Evolutionary conservation across 2,113 vertebrate species (phyloP), one percentile per base, ranked within the genome.

Genomic region (Engraulis encrasicolus): DNA sequence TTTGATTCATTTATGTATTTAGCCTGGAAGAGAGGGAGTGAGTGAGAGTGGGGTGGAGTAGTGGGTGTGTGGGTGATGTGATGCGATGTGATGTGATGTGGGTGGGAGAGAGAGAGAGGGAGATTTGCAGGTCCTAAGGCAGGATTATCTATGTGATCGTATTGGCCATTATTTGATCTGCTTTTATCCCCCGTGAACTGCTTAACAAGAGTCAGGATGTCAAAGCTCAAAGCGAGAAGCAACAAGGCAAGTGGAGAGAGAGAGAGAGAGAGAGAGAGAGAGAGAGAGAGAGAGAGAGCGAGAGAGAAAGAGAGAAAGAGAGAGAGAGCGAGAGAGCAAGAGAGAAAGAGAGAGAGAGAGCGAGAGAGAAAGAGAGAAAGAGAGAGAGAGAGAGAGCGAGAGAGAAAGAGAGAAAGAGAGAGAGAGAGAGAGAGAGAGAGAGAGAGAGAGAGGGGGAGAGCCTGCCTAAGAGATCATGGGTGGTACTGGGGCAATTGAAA

Each of bases 61-160:
- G 40, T 45, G 40, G 40, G 40, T 45, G 40, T 3, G 40, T 45
- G 40, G 40, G 40, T 45, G n/a, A n/a, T n/a, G n/a, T n/a, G n/a
- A n/a, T n/a, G n/a, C n/a, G n/a, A n/a, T n/a, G n/a, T n/a, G n/a
- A n/a, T n/a, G n/a, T n/a, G n/a, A n/a, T n/a, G n/a, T n/a, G 40
- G 40, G 40, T 45, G 40, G 40, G 9, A 3, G 40, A 9, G 40
- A 5, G 27, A 38, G 23, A 78, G 40, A 58, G 31, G 9, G 36
- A 34, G 82, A 88, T 88, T 90, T 89, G 85, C 78, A 83, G 50
- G 83, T 84, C 87, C 87, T 81, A 86, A 88, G 50, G 78, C 54
- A 6, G 49, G 74, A 84, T 87, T 79, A 87, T 87, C 77, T 81
- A 50, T 84, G 86, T 52, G 61, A 87, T 82, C 38, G 81, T 84